Evolutionary conservation across 2,888 invertebrate species (phyloP).

Genomic region (Rosalia funebris): DNA sequence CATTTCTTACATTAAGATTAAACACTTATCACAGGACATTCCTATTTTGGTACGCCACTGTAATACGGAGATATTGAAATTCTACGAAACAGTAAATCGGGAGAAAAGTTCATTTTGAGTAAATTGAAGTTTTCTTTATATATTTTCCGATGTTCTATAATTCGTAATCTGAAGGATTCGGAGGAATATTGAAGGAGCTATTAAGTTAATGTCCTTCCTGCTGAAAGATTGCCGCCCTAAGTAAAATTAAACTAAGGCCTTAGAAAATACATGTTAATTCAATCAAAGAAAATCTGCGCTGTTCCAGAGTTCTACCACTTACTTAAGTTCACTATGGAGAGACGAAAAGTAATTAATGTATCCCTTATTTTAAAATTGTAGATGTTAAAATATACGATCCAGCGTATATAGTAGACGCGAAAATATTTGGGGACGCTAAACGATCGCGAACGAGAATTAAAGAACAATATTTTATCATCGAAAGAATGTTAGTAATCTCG

Average conservation of each 20-base stretch:
- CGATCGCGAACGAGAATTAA: too few species aligned
- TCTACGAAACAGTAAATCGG: conserved; percentile 9
- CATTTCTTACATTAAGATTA: too few species aligned
- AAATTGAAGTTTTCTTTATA: conserved; percentile 17
- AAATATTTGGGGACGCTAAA: too few species aligned
- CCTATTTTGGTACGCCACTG: too few species aligned
- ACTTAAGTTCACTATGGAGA: neutral
- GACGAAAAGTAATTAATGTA: conserved; percentile 10
- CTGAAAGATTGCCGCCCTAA: conserved; percentile 17
- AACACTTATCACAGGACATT: too few species aligned
- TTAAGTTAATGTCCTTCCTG: conserved; percentile 33
- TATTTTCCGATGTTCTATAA: conserved; percentile 20
- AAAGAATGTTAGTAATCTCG: too few species aligned
- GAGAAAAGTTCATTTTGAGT: neutral
- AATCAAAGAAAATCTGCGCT: conserved; percentile 31
- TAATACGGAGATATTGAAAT: neutral
- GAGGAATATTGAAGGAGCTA: conserved; percentile 37
- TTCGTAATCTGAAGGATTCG: conserved; percentile 26
- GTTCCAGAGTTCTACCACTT: conserved; percentile 28
- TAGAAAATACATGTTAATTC: conserved; percentile 34
- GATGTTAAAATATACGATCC: too few species aligned
- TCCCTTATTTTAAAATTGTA: too few species aligned
- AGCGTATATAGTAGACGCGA: too few species aligned
- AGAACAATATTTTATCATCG: too few species aligned
- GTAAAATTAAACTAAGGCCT: conserved; percentile 34